Conservation (phyloP, 2,888 invertebrate species). For the Pycnomerus fuliginosus region DNA sequence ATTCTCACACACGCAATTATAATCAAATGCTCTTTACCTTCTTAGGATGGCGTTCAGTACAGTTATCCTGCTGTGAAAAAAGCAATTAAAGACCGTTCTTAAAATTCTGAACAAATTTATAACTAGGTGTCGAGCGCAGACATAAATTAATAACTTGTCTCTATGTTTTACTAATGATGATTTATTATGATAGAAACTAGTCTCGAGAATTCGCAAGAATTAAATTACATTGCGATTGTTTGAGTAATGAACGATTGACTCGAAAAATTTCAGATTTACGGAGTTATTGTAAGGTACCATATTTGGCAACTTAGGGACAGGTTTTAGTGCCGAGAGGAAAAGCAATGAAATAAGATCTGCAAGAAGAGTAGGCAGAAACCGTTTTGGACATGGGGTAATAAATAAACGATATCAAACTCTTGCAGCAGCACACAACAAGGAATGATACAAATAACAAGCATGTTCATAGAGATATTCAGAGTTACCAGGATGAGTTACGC, state of each 20-base stretch:
- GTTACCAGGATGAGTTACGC: slow-evolving; percentile 13
- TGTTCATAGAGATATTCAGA: slow-evolving; percentile 20
- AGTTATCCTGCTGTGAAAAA: neutral
- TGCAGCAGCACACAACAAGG: slow-evolving; percentile 1
- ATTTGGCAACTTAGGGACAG: too few relatives aligned
- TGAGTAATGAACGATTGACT: too few relatives aligned
- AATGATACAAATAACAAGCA: slow-evolving; percentile 8
- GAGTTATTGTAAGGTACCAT: too few relatives aligned
- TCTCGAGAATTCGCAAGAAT: too few relatives aligned
- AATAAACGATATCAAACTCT: slow-evolving; percentile 6
- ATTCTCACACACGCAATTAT: neutral
- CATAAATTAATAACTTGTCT: neutral
- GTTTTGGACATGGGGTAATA: slow-evolving; percentile 3
- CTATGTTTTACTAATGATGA: neutral
- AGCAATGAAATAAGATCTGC: too few relatives aligned
- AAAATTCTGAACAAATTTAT: neutral
- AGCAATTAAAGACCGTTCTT: neutral
- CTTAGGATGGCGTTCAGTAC: too few relatives aligned
- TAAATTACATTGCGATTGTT: too few relatives aligned
- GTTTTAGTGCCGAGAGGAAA: too few relatives aligned
- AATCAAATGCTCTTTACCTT: neutral
- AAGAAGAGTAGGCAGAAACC: too few relatives aligned
- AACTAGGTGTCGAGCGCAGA: neutral
- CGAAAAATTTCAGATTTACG: too few relatives aligned
- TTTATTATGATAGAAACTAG: too few relatives aligned